Conservation (phyloP, 2,888 invertebrate species). For the Danaus chrysippus region DNA sequence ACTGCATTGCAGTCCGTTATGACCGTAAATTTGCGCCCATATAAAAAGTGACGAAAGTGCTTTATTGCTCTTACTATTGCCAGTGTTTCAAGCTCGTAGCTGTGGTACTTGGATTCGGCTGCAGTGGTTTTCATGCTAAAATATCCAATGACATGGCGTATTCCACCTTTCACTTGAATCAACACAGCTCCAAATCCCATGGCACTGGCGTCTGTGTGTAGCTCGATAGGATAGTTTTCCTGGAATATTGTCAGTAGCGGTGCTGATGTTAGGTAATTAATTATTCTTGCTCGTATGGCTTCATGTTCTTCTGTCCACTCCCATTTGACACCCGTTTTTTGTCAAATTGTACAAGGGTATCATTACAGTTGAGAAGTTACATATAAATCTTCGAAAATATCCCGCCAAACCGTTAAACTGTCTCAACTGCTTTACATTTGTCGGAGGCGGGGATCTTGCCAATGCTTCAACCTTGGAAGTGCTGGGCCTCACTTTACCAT, state of each 20-base stretch:
- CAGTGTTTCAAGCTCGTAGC: slow-evolving; percentile 34
- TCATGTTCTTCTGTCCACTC: slow-evolving; percentile 33
- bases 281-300: slow-evolving; percentile 24
- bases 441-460: slow-evolving; percentile 33
- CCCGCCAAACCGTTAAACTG: slow-evolving; percentile 30
- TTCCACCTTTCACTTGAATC: slow-evolving; percentile 17
- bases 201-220: slow-evolving; percentile 36
- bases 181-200: slow-evolving; percentile 33
- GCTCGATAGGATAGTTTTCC: slow-evolving; percentile 23
- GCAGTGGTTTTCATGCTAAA: no score
- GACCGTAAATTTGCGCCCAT: no score
- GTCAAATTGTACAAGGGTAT: slow-evolving; percentile 30
- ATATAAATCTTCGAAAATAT: slow-evolving; percentile 27
- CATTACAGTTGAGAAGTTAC: slow-evolving; percentile 23
- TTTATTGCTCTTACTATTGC: slow-evolving; percentile 37
- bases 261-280: slow-evolving; percentile 23
- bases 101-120: slow-evolving; percentile 32
- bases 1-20: no score
- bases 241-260: slow-evolving; percentile 31
- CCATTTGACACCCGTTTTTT: slow-evolving; percentile 17
- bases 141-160: slow-evolving; percentile 25
- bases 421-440: no score
- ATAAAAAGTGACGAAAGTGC: slow-evolving; percentile 39
- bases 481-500: slow-evolving; percentile 35
- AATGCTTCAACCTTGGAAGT: slow-evolving; percentile 38